phyloP scores from a whole-genome alignment of 2,888 invertebrate genomes.

The Flabesymbios commensalis region DNA sequence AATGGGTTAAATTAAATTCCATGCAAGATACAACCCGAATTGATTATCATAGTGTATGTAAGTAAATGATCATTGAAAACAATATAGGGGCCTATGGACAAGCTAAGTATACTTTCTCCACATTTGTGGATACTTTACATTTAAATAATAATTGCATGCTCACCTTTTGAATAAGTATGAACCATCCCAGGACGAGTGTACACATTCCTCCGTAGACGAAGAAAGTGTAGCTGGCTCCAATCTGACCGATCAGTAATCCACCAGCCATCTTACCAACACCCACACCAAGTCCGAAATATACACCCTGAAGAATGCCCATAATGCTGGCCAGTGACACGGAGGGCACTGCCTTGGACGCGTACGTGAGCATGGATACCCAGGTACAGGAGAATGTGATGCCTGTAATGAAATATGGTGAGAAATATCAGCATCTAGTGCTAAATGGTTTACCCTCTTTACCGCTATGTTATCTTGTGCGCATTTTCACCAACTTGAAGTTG shows the following conservation, averaged over 20 bases:
- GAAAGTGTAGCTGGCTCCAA: conserved; percentile 26
- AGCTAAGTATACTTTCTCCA: no score
- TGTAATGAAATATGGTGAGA: conserved; percentile 6
- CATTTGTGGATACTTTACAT: no score
- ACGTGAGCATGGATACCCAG: conserved; percentile 28
- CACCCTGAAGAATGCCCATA: conserved; percentile 30
- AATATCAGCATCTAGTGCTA: no score
- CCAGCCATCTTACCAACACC: conserved; percentile 28
- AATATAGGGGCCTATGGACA: no score
- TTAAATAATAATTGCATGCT: background rate
- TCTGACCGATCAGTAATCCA: conserved; percentile 20
- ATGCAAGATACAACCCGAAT: no score
- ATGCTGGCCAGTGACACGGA: conserved; percentile 23
- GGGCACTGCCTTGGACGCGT: conserved; percentile 24
- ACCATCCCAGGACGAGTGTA: conserved; percentile 14
- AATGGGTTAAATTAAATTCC: no score
- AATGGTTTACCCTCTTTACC: no score
- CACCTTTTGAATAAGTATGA: conserved; percentile 25
- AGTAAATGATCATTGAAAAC: no score
- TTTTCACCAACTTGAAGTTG: no score
- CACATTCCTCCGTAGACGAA: conserved; percentile 10
- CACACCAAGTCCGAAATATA: conserved; percentile 30
- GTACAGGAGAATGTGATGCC: conserved; percentile 30
- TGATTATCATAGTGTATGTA: no score
- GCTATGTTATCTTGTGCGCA: no score